Base-by-base conservation (phyloP, 2,888 invertebrate genomes). In the Homarus gammarus region DNA sequence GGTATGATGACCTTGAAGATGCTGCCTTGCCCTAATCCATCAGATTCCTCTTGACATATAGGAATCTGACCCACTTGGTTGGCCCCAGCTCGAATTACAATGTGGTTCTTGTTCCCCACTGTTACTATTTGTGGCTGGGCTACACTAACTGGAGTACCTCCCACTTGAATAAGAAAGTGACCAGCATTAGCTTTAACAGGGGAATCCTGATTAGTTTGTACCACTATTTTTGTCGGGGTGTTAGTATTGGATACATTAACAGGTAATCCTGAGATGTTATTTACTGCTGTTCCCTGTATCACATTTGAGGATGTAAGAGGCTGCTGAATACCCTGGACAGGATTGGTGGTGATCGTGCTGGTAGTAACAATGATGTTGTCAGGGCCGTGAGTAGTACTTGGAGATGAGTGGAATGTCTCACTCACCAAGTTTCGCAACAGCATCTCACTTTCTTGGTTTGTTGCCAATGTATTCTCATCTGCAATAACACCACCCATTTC, bases 131-230 rank as follows among this genome's bases (percentile, higher is more conserved):
- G 78, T n/a, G 77, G 61, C 33, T 79, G 72, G 31, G 70, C 72
- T 3, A 84, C 56, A 70, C 78, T 70, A 31, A 82, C 81, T 22
- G 87, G 87, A 31, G 77, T 61, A 6, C 89, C 84, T 8, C 91
- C 91, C 31, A 91, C 91, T 64, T 91, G 91, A 31, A 91, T 90
- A 6, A 91, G 75, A 44, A 86, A 91, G 77, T 87, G 91, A 18
- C 87, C 87, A 10, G 56, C 56, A 68, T 83, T 90, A 33, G 87
- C 36, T 33, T 79, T 89, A 2, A 68, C 77, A 33, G 84, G 72
- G n/a, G 84, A 78, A 18, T 18, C 68, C 61, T 89, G 88, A 68
- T 89, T 89, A 22, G 88, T 89, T 68, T 89, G 88, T 22, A 89
- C 79, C 27, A 89, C 44, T 22, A 89, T 89, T 72, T 44, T 84